Evolutionary conservation across 2,888 invertebrate genomes (phyloP).

Genomic region (Disparrhopalites patrizii): DNA sequence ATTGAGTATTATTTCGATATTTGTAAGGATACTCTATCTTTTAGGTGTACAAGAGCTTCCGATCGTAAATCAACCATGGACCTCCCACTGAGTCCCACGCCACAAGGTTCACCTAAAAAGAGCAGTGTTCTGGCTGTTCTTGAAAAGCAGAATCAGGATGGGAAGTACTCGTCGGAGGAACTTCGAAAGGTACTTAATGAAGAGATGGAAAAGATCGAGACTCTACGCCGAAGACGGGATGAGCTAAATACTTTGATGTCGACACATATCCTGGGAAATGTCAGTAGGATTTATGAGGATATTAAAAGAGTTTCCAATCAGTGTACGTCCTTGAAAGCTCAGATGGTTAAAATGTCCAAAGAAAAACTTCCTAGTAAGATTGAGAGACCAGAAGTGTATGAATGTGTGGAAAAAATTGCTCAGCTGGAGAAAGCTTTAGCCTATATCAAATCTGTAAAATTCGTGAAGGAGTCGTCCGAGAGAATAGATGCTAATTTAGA

Average conservation of each 20-base stretch:
- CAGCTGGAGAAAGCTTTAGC: conserved; percentile 36
- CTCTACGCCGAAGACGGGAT: not conserved
- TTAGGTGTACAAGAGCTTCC: no score
- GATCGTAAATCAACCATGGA: no score
- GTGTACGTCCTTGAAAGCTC: conserved; percentile 25
- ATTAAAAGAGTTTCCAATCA: conserved; percentile 4
- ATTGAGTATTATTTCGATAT: no score
- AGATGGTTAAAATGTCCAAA: conserved; percentile 29
- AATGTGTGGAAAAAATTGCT: conserved; percentile 34
- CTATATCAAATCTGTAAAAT: conserved; percentile 38
- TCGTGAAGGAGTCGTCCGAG: conserved; percentile 38
- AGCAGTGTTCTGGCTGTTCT: not conserved
- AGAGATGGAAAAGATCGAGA: conserved; percentile 8
- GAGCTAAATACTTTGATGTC: conserved; percentile 8
- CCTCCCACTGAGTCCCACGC: not conserved
- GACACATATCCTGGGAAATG: conserved; percentile 11
- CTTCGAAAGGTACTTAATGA: conserved; percentile 1
- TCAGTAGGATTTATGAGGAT: not conserved
- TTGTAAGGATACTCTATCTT: no score
- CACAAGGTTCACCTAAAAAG: not conserved
- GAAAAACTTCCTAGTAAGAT: conserved; percentile 42
- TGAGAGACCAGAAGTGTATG: conserved; percentile 38
- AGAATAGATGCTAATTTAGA: conserved; percentile 44
- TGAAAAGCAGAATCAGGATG: conserved; percentile 9
- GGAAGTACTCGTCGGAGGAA: not conserved